Conservation (phyloP, 2,888 invertebrate species). For the Dicyrtoma fusca region DNA sequence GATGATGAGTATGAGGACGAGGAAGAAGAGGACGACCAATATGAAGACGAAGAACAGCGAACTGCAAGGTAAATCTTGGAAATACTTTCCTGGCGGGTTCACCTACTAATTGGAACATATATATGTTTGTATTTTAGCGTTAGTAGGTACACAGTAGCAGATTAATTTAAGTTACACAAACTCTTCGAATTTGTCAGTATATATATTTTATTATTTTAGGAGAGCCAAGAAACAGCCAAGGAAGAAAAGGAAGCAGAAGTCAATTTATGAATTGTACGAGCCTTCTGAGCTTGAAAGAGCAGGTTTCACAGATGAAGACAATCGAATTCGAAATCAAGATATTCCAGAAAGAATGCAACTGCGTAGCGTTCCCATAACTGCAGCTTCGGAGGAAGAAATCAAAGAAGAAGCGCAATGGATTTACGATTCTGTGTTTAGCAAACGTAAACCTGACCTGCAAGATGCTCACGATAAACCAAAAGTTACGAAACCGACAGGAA, state of each 20-base stretch:
- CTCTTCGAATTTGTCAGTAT: too few relatives aligned
- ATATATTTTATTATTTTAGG: slow-evolving; percentile 51
- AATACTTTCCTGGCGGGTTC: too few relatives aligned
- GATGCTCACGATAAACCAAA: too few relatives aligned
- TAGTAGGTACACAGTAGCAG: too few relatives aligned
- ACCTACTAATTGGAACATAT: too few relatives aligned
- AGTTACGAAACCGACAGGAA: too few relatives aligned
- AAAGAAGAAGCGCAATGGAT: slow-evolving; percentile 98
- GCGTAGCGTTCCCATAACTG: slow-evolving; percentile 81
- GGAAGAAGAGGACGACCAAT: slow-evolving; percentile 75
- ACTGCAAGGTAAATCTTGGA: slow-evolving; percentile 1
- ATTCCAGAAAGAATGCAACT: slow-evolving; percentile 92
- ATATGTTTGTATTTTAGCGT: too few relatives aligned
- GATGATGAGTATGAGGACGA: slow-evolving; percentile 85
- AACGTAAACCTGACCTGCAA: slow-evolving; percentile 7
- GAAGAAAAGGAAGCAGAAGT: slow-evolving; percentile 78
- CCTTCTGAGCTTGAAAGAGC: slow-evolving; percentile 95
- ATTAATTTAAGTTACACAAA: too few relatives aligned
- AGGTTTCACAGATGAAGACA: slow-evolving; percentile 91
- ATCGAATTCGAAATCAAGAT: slow-evolving; percentile 85
- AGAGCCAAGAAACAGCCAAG: slow-evolving; percentile 75
- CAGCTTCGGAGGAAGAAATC: slow-evolving; percentile 81
- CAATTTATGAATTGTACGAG: slow-evolving; percentile 93
- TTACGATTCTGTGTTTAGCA: slow-evolving; percentile 85
- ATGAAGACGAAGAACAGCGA: slow-evolving; percentile 74